phyloP scores from a whole-genome alignment of 2,797 vertebrate genomes.

The Dermochelys coriacea region DNA sequence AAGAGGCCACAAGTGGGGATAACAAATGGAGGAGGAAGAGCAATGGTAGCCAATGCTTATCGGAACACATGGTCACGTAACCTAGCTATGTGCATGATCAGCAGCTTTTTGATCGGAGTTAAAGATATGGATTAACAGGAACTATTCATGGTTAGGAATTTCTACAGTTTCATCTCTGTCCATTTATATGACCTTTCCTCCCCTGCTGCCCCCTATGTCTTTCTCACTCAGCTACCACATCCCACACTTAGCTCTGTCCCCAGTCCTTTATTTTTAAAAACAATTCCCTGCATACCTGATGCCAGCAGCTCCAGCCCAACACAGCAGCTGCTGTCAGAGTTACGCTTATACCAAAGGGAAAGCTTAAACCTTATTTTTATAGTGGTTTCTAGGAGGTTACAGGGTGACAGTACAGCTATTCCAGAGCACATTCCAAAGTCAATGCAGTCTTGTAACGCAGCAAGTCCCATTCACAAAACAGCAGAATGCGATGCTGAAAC shows the following conservation, averaged over 20 bases:
- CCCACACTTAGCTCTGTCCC: not conserved
- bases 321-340: not conserved
- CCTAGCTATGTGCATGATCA: not conserved
- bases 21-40: not conserved
- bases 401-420: not conserved
- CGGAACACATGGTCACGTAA: not conserved
- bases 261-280: not conserved
- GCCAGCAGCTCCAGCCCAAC: not conserved
- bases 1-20: not conserved
- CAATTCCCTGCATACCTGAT: not conserved
- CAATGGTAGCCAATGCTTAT: not conserved
- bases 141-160: not conserved
- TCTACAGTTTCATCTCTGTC: not conserved
- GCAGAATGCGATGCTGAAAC: not conserved
- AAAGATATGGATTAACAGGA: not conserved
- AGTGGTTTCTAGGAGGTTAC: not conserved
- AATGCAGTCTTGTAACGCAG: not conserved
- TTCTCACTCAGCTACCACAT: not conserved
- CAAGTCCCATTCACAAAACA: not conserved
- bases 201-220: too few species aligned
- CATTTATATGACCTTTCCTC: not conserved
- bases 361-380: not conserved
- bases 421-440: not conserved
- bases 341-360: not conserved
- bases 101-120: not conserved